These are phyloP conservation scores for Argyresthia goedartella DNA, from an alignment of 2,888 invertebrate species.

Conservation along the genomic window DNA sequence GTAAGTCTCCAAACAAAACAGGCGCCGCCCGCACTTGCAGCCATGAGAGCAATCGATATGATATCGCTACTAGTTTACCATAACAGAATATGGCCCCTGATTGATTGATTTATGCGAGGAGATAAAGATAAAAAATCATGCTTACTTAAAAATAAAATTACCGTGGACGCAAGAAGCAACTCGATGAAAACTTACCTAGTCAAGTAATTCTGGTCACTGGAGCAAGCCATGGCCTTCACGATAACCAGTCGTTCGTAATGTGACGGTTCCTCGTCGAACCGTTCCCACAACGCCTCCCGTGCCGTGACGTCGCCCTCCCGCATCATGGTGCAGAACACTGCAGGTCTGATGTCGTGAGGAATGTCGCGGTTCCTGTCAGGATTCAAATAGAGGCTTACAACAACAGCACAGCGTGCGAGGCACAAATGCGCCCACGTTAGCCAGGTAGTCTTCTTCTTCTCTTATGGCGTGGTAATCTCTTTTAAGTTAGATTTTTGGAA, in stretches of 20 bases:
- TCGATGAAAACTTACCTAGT: slow-evolving; percentile 55
- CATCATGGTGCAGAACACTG: slow-evolving; percentile 84
- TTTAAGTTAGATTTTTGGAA: too few relatives aligned
- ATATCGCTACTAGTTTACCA: too few relatives aligned
- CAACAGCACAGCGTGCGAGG: not conserved
- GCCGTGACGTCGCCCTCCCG: slow-evolving; percentile 76
- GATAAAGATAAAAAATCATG: too few relatives aligned
- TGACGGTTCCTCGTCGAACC: slow-evolving; percentile 74
- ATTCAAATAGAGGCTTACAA: not conserved
- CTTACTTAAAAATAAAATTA: too few relatives aligned
- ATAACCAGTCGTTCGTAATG: slow-evolving; percentile 82
- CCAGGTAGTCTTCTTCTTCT: not conserved
- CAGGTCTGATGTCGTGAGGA: slow-evolving; percentile 65
- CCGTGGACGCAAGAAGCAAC: too few relatives aligned
- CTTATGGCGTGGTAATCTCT: too few relatives aligned
- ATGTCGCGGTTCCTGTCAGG: slow-evolving; percentile 43
- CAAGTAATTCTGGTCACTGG: slow-evolving; percentile 69
- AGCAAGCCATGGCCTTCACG: slow-evolving; percentile 79
- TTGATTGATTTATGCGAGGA: too few relatives aligned
- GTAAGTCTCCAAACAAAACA: too few relatives aligned
- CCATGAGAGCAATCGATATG: too few relatives aligned
- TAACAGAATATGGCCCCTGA: too few relatives aligned
- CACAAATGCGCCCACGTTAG: not conserved
- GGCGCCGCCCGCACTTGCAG: too few relatives aligned
- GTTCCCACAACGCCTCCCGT: slow-evolving; percentile 78